These are phyloP conservation scores for Crepidodera aurea DNA, from an alignment of 2,888 invertebrate genomes.

Conservation along the genomic window DNA sequence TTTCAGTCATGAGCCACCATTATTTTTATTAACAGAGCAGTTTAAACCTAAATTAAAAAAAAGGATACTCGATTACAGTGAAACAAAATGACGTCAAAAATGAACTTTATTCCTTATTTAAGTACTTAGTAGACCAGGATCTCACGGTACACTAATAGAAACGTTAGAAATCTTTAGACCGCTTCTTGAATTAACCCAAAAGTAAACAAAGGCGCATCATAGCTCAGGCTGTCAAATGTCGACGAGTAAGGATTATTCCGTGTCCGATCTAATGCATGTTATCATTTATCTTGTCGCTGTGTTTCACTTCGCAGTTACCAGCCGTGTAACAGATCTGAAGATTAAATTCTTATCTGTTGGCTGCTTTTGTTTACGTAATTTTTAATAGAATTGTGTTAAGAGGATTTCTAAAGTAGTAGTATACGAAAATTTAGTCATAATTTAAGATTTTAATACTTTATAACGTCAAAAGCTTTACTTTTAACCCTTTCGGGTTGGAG, in stretches of 20 bases:
- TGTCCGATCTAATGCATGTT: constrained; percentile 29
- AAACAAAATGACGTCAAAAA: too few species aligned
- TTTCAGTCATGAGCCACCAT: too few species aligned
- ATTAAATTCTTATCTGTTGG: neutral
- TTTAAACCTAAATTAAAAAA: too few species aligned
- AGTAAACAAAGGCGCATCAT: constrained; percentile 52
- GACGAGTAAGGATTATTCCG: constrained; percentile 41
- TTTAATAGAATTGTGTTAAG: neutral
- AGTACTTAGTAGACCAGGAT: too few species aligned
- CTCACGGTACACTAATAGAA: constrained; percentile 51
- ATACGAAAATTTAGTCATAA: too few species aligned
- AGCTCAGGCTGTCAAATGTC: constrained; percentile 49
- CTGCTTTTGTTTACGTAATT: neutral
- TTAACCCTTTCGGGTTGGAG: too few species aligned
- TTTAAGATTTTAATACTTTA: too few species aligned
- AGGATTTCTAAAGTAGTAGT: too few species aligned
- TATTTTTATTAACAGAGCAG: too few species aligned
- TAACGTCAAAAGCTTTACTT: too few species aligned
- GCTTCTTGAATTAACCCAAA: constrained; percentile 52
- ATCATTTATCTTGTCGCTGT: constrained; percentile 34
- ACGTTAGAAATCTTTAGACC: constrained; percentile 49
- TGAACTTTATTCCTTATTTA: too few species aligned
- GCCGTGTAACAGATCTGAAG: constrained; percentile 21
- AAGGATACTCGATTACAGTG: too few species aligned
- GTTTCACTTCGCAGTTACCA: constrained; percentile 19